Conservation (phyloP, 2,113 vertebrate genomes). For the Sakesphorus luctuosus region DNA sequence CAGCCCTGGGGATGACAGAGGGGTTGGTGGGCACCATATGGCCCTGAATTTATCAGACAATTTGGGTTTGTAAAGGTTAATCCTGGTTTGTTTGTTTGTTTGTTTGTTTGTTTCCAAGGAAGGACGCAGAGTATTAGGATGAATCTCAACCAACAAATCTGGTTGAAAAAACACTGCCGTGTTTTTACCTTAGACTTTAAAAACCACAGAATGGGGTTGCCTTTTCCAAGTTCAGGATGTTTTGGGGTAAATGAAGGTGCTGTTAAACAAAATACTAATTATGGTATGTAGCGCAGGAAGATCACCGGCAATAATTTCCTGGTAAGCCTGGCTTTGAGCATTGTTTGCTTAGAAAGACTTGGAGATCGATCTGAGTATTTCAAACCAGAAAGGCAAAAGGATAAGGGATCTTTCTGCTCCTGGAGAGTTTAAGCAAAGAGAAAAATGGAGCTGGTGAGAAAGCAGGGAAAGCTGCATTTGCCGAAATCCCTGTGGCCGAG, state of each 20-base stretch:
- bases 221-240: not conserved
- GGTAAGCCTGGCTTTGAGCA: not conserved
- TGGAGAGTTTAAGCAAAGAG: not conserved
- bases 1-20: not conserved
- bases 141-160: not conserved
- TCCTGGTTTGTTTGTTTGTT: no score
- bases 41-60: not conserved
- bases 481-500: accelerated
- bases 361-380: accelerated
- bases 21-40: accelerated
- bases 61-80: not conserved
- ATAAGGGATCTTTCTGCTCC: not conserved
- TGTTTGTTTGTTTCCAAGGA: not conserved
- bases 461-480: not conserved
- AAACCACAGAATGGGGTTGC: not conserved
- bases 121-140: not conserved
- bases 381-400: not conserved
- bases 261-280: not conserved
- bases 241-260: not conserved
- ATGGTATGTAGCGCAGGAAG: not conserved
- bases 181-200: not conserved
- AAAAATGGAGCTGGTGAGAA: no score
- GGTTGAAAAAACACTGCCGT: accelerated
- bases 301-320: not conserved
- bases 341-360: not conserved